Conservation (phyloP, 2,888 invertebrate genomes). For the Callosobruchus maculatus region DNA sequence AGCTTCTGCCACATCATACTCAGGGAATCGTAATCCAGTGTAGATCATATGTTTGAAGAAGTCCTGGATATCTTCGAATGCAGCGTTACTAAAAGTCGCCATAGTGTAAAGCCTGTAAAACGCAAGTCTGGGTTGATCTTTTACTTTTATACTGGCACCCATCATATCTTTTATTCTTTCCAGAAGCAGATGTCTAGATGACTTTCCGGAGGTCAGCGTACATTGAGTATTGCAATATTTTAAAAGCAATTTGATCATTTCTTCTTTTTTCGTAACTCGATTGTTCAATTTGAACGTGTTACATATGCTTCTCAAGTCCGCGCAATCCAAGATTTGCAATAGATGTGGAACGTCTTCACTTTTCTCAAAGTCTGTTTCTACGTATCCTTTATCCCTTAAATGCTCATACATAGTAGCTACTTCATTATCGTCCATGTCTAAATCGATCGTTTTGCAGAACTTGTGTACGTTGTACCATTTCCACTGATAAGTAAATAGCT, state of each 20-base stretch:
- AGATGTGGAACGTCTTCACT: constrained; percentile 13
- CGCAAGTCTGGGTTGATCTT: constrained; percentile 21
- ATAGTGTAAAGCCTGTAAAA: constrained; percentile 34
- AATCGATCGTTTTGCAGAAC: constrained; percentile 22
- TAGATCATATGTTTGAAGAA: constrained; percentile 27
- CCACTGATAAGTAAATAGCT: constrained; percentile 26
- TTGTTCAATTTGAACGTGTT: constrained; percentile 14
- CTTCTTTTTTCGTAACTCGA: constrained; percentile 22
- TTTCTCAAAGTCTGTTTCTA: constrained; percentile 26
- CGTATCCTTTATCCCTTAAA: constrained; percentile 26
- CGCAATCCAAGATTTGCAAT: constrained; percentile 12
- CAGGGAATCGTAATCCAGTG: constrained; percentile 29
- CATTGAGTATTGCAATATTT: constrained; percentile 29
- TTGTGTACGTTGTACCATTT: constrained; percentile 30
- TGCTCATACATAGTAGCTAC: constrained; percentile 24
- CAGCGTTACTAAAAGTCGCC: constrained; percentile 34
- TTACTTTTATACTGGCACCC: constrained; percentile 35
- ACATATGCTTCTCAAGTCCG: constrained; percentile 17
- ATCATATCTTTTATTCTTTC: constrained; percentile 29
- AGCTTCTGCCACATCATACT: constrained; percentile 24
- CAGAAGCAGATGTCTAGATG: constrained; percentile 29
- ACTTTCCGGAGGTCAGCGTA: constrained; percentile 23
- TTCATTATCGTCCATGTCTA: constrained; percentile 22
- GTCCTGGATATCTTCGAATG: constrained; percentile 27
- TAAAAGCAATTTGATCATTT: constrained; percentile 27